phyloP scores from a whole-genome alignment of 2,888 invertebrate genomes.

The Epirrhoe alternata region DNA sequence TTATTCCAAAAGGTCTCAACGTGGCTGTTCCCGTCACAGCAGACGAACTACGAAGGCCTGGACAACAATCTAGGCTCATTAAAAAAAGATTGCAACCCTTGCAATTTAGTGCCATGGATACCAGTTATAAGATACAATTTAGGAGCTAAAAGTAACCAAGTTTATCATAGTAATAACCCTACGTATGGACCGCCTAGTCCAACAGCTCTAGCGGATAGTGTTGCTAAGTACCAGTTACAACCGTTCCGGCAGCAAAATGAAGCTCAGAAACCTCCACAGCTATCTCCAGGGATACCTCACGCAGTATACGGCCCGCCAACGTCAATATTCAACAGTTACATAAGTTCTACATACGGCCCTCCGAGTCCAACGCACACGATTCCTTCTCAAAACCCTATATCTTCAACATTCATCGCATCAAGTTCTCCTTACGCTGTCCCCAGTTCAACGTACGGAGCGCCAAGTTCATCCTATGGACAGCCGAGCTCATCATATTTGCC shows the following conservation, averaged over 20 bases:
- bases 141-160: conserved; percentile 63
- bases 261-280: conserved; percentile 52
- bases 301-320: conserved; percentile 65
- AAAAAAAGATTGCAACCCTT: conserved; percentile 89
- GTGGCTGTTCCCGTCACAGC: conserved; percentile 86
- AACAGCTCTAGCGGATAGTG: conserved; percentile 63
- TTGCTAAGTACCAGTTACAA: conserved; percentile 59
- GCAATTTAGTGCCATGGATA: conserved; percentile 93
- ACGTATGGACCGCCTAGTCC: conserved; percentile 77
- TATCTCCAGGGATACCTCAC: conserved; percentile 60
- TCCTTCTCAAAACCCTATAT: conserved; percentile 60
- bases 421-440: conserved; percentile 54
- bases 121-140: conserved; percentile 86
- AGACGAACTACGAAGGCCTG: conserved; percentile 57
- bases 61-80: conserved; percentile 61
- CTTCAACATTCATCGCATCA: conserved; percentile 57
- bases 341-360: conserved; percentile 69
- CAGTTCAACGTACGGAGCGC: conserved; percentile 50
- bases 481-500: conserved; percentile 47
- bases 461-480: conserved; percentile 47
- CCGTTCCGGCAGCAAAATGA: conserved; percentile 56
- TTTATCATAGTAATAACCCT: conserved; percentile 61
- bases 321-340: conserved; percentile 51
- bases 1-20: conserved; percentile 85
- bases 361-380: conserved; percentile 66